Evolutionary conservation across 2,888 invertebrate species (phyloP).

Genomic region (Leptopilina drosophilae): DNA sequence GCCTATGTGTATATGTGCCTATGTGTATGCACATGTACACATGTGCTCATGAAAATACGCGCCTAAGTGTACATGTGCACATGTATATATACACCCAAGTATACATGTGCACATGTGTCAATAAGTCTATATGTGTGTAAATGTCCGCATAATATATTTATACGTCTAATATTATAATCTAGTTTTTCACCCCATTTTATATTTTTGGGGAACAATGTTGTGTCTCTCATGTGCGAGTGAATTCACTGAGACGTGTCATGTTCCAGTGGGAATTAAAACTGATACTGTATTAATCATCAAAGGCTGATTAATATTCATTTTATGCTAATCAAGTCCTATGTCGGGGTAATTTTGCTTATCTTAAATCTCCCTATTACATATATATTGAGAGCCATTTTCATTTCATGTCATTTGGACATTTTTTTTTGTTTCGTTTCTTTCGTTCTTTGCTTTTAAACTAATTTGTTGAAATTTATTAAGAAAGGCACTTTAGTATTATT

Average conservation of each 20-base stretch:
- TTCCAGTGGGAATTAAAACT: constrained; percentile 12
- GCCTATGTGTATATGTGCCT: no score
- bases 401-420: constrained; percentile 8
- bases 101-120: no score
- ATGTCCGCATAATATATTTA: no score
- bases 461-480: no score
- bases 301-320: constrained; percentile 37
- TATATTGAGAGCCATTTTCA: background rate
- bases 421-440: background rate
- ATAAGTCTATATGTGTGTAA: no score
- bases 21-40: no score
- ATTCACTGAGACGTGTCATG: background rate
- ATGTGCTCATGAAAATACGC: no score
- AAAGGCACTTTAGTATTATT: no score
- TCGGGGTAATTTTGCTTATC: constrained; percentile 33
- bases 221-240: background rate
- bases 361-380: background rate
- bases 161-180: background rate
- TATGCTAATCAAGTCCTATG: constrained; percentile 35
- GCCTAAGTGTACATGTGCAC: no score
- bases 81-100: no score
- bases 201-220: constrained; percentile 11
- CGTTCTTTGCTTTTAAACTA: background rate
- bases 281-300: constrained; percentile 38
- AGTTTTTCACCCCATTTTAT: background rate